These are phyloP conservation scores for Schlechtendalia chinensis DNA, from an alignment of 1,140 invertebrate genomes.

Conservation along the genomic window DNA sequence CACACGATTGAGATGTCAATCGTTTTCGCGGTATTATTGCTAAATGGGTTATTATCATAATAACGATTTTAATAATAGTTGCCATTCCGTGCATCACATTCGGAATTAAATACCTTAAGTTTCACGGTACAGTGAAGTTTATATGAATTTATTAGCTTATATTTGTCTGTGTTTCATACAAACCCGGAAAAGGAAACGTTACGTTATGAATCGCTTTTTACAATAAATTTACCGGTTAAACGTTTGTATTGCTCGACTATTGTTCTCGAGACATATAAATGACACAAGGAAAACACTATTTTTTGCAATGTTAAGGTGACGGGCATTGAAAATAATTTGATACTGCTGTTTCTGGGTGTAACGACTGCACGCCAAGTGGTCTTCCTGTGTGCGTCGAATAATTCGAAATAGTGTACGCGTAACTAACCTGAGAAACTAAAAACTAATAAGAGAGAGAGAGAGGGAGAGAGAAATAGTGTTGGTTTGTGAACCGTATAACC, in stretches of 20 bases:
- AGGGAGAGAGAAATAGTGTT: no score
- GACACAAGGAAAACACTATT: not conserved
- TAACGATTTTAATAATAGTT: slow-evolving; percentile 5
- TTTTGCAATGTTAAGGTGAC: slow-evolving; percentile 8
- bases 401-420: no score
- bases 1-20: no score
- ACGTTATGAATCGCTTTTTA: slow-evolving; percentile 24
- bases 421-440: no score
- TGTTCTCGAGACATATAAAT: slow-evolving; percentile 29
- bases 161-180: slow-evolving; percentile 19
- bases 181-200: slow-evolving; percentile 32
- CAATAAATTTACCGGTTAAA: slow-evolving; percentile 14
- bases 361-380: no score
- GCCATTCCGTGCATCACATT: not conserved
- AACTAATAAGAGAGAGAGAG: no score
- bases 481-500: no score
- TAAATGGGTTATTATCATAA: slow-evolving; percentile 7
- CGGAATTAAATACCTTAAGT: slow-evolving; percentile 9
- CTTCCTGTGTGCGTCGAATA: no score
- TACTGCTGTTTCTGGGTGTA: no score
- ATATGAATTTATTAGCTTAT: slow-evolving; percentile 6
- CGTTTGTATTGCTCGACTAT: slow-evolving; percentile 17
- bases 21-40: not conserved
- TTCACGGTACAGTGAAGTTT: not conserved
- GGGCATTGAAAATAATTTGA: slow-evolving; percentile 19